Base-by-base conservation (phyloP, 2,888 invertebrate species). In the Netelia inedita region DNA sequence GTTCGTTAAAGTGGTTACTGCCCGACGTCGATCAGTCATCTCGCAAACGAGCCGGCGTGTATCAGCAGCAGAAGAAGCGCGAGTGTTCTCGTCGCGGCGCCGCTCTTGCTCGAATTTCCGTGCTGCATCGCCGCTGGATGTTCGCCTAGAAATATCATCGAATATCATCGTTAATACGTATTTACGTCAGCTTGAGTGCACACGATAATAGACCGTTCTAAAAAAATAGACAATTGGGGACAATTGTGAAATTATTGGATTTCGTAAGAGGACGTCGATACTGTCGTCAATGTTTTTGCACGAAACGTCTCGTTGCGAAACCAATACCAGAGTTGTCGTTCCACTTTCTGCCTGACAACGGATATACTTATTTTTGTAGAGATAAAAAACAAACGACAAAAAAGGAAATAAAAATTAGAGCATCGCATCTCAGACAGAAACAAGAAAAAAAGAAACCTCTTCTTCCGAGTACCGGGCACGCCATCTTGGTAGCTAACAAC, bases 51-150 rank as follows among this genome's bases (percentile, higher is more conserved):
- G 19, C 92, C 92, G 55, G 92, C 92, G 85, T 93, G 91, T 75
- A 93, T 85, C 41, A 93, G 89, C 82, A 93, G 86, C 81, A 92
- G 89, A 43, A 93, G 90, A 71, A 93, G 89, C 35, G 93, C 93
- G 23, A 93, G 88, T 2, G 93, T 93, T 61, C 92, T 89, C 79
- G 93, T 93, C 41, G 93, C 91, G 9, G 93, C 93, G 79, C 91
- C 90, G 89, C 92, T 93, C 87, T 93, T 93, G 90, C 94, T 94
- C 85, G 93, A 94, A 87, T 94, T 94, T 19, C 94, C 94, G 88
- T 94, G 94, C 87, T 95, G 95, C 94, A 95, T 95, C 66, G 95
- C 95, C 35, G 95, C 95, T 41, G 95, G 95, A 91, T 95, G 94
- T 88, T 95, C 95, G 63, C 95, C 95, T 95, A 91, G 79, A 87